phyloP scores from a whole-genome alignment of 92 coral and sea anemone species.

The Bergia sp. region DNA sequence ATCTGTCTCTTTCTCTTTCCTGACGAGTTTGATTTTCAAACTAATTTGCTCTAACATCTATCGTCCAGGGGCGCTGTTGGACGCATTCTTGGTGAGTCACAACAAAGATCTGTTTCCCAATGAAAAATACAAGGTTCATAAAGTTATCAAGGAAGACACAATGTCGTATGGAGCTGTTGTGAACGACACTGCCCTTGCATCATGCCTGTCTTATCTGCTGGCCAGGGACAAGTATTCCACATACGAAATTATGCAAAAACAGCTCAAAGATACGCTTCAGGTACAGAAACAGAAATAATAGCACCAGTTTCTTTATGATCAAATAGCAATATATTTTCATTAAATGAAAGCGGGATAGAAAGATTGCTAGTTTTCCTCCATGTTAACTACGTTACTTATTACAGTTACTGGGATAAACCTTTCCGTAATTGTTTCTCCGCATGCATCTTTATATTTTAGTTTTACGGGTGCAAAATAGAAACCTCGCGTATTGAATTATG shows the following conservation, averaged over 20 bases:
- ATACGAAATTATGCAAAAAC: conserved; percentile 59
- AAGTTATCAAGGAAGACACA: conserved; percentile 62
- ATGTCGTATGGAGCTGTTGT: conserved; percentile 83
- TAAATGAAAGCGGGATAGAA: conserved; percentile 3
- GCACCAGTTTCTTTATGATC: neutral
- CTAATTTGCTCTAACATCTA: neutral
- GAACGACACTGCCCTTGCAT: conserved; percentile 57
- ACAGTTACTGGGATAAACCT: no score
- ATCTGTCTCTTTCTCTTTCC: neutral
- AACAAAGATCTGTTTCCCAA: conserved; percentile 54
- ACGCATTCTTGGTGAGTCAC: conserved; percentile 69
- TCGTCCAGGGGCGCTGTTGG: conserved; percentile 82
- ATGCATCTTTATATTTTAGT: no score
- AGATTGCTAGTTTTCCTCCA: neutral
- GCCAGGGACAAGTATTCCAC: conserved; percentile 68
- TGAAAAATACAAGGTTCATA: conserved; percentile 64
- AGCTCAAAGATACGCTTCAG: conserved; percentile 66
- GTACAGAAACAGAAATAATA: conserved; percentile 17
- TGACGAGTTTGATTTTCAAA: no score
- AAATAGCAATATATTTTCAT: neutral
- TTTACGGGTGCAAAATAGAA: no score
- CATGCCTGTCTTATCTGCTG: conserved; percentile 65
- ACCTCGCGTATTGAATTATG: no score
- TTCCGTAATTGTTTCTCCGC: no score
- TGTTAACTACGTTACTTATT: no score